Conservation (phyloP, 2,888 invertebrate genomes). For the Ceriagrion tenellum region DNA sequence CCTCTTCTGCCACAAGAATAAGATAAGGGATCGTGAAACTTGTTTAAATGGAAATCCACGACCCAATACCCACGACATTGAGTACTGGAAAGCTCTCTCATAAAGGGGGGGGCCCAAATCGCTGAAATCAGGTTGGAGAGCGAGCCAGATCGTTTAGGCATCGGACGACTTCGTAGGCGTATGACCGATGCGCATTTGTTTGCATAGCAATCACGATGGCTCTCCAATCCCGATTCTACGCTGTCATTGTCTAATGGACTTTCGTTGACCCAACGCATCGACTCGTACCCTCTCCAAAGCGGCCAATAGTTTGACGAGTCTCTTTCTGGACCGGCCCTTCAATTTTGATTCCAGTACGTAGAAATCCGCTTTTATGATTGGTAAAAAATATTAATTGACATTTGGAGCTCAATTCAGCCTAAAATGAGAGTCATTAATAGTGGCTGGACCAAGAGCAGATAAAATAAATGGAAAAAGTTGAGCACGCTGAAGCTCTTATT, state of each 20-base stretch:
- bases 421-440: no score
- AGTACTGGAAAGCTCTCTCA: neutral
- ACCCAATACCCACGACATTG: neutral
- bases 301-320: no score
- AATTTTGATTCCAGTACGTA: no score
- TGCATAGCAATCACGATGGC: neutral
- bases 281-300: no score
- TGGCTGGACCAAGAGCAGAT: no score
- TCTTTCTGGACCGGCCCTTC: no score
- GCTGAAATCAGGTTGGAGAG: neutral
- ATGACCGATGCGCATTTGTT: neutral
- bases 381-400: no score
- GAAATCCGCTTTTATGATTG: no score
- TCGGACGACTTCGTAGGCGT: neutral
- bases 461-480: no score
- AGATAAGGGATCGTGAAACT: neutral
- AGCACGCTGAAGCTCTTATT: no score
- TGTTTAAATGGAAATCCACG: conserved; percentile 2
- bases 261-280: neutral
- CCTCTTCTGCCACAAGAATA: neutral
- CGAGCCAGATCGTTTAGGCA: neutral
- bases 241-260: neutral
- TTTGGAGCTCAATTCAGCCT: no score
- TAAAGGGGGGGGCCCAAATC: neutral
- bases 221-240: neutral